Conservation (phyloP, 2,888 invertebrate genomes). For the Patella pellucida region DNA sequence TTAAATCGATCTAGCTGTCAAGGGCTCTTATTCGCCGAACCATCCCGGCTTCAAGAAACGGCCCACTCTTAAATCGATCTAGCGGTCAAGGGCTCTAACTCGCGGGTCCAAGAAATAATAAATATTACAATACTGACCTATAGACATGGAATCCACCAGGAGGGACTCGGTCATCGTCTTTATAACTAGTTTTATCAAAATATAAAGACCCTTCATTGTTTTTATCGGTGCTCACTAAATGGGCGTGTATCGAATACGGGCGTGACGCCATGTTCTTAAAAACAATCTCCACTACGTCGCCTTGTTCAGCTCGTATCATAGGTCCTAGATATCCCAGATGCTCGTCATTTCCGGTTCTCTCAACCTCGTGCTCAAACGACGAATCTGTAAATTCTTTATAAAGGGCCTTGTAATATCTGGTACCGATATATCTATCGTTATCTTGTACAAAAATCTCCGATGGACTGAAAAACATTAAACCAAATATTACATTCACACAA, state of each 20-base stretch:
- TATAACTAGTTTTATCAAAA: conserved; percentile 27
- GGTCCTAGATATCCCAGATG: conserved; percentile 31
- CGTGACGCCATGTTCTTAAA: conserved; percentile 34
- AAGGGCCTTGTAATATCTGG: conserved; percentile 30
- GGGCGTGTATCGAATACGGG: conserved; percentile 31
- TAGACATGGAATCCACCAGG: conserved; percentile 23
- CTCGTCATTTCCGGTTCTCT: conserved; percentile 8
- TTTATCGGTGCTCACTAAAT: conserved; percentile 37
- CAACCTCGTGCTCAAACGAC: conserved; percentile 13
- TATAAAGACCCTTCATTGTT: conserved; percentile 39
- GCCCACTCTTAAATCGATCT: no score
- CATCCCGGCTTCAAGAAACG: no score
- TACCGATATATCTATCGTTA: conserved; percentile 25
- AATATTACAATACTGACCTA: neutral
- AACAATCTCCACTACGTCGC: conserved; percentile 26
- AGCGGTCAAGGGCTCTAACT: no score
- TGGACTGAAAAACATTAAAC: conserved; percentile 21
- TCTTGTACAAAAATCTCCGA: conserved; percentile 18
- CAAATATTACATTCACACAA: neutral
- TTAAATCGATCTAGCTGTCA: no score
- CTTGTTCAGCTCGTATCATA: conserved; percentile 30
- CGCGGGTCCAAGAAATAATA: no score
- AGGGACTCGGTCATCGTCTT: conserved; percentile 36
- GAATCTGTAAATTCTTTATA: conserved; percentile 29
- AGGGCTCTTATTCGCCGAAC: no score